Percentiles rank a stretch among this genome's conserved stretches.
These are phyloP conservation scores for Pygmarrhopalites habei DNA, from an alignment of 1,140 invertebrate genomes.

Conservation along the genomic window DNA sequence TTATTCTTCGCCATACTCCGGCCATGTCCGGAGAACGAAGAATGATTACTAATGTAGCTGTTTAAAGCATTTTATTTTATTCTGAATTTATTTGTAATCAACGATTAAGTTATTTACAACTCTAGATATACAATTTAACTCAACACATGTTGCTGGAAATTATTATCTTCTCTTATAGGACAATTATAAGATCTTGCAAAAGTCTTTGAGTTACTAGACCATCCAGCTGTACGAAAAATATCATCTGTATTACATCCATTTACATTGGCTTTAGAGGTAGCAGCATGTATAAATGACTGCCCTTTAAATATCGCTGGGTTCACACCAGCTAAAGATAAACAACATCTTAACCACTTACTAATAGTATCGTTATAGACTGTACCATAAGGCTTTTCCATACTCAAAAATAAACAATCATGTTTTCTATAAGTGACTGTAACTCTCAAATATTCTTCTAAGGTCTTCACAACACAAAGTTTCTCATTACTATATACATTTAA, in stretches of 20 bases:
- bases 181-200: slow-evolving; percentile 19
- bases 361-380: background rate
- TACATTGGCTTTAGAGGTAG: background rate
- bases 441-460: background rate
- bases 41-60: too few species aligned
- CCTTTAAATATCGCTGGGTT: slow-evolving; percentile 1
- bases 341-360: slow-evolving; percentile 2
- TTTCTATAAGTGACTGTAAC: background rate
- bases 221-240: slow-evolving; percentile 6
- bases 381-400: background rate
- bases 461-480: background rate
- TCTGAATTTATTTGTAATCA: too few species aligned
- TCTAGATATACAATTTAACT: too few species aligned
- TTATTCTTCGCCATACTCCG: too few species aligned
- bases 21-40: too few species aligned
- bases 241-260: background rate
- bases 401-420: slow-evolving; percentile 9
- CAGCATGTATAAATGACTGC: slow-evolving; percentile 5
- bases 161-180: too few species aligned
- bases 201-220: background rate
- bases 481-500: too few species aligned
- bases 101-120: too few species aligned
- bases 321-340: background rate
- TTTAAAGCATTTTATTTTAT: too few species aligned
- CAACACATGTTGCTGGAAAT: too few species aligned